phyloP scores from a whole-genome alignment of 2,113 vertebrate genomes.

The Podarcis cretensis region DNA sequence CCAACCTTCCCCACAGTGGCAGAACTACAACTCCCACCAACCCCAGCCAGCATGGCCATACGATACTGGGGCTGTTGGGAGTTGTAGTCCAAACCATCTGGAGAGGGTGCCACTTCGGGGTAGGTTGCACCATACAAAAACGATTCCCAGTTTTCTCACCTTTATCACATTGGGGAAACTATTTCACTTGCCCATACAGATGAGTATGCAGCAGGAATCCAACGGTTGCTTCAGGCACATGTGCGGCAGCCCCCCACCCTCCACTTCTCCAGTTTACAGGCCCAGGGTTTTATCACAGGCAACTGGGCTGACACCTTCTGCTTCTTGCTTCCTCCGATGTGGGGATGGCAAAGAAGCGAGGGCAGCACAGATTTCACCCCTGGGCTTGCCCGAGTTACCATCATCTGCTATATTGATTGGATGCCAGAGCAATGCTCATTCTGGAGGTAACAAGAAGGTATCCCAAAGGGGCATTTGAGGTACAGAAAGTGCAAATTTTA shows the following conservation, averaged over 20 bases:
- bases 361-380: constrained; percentile 11
- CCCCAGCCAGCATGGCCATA: too few relatives aligned
- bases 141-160: not conserved
- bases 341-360: constrained; percentile 40
- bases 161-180: constrained; percentile 20
- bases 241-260: constrained; percentile 21
- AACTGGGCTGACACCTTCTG: constrained; percentile 6
- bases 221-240: constrained; percentile 37
- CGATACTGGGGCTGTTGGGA: too few relatives aligned
- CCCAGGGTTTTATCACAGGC: constrained; percentile 36
- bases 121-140: not conserved
- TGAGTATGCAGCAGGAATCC: constrained; percentile 21
- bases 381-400: constrained; percentile 31
- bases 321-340: constrained; percentile 37
- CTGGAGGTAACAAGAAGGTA: constrained; percentile 41
- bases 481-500: constrained; percentile 54
- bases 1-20: not conserved
- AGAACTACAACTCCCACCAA: too few relatives aligned
- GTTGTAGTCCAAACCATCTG: too few relatives aligned
- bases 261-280: constrained; percentile 37
- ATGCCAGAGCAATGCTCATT: constrained; percentile 6
- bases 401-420: constrained; percentile 33
- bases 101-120: too few relatives aligned
- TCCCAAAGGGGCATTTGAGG: constrained; percentile 39
- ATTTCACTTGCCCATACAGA: constrained; percentile 2